These are phyloP conservation scores for Lepisosteus oculatus DNA, from an alignment of 2,113 vertebrate species.

Conservation along the genomic window DNA sequence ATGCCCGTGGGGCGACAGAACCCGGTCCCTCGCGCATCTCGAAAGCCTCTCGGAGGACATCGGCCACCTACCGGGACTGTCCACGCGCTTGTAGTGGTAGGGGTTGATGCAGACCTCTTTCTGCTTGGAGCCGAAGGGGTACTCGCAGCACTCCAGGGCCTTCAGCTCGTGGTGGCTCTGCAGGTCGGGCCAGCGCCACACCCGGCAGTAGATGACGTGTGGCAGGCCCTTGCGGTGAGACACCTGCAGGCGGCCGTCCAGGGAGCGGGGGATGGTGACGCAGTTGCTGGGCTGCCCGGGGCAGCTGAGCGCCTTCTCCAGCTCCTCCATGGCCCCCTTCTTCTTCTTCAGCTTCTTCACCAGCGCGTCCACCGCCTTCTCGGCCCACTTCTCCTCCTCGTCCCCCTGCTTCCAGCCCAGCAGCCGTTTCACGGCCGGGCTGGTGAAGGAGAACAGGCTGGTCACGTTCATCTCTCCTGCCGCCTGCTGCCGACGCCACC, in stretches of 20 bases:
- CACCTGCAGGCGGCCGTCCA: conserved; percentile 91
- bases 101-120: conserved; percentile 98
- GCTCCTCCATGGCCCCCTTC: conserved; percentile 96
- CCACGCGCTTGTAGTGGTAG: conserved; percentile 96
- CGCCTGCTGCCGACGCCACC: conserved; percentile 19
- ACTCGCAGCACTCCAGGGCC: conserved; percentile 94
- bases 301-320: conserved; percentile 90
- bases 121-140: conserved; percentile 94
- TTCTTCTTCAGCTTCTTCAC: conserved; percentile 98
- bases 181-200: conserved; percentile 97
- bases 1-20: too few relatives aligned
- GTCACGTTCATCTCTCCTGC: conserved; percentile 82
- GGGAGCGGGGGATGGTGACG: conserved; percentile 91
- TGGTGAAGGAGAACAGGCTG: conserved; percentile 97
- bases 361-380: conserved; percentile 92
- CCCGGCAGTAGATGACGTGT: conserved; percentile 90
- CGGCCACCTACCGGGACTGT: conserved; percentile 84
- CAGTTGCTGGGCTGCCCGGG: conserved; percentile 93
- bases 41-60: too few relatives aligned
- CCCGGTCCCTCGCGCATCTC: too few relatives aligned
- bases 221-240: conserved; percentile 93
- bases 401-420: conserved; percentile 97
- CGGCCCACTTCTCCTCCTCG: conserved; percentile 97
- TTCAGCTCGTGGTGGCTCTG: conserved; percentile 97
- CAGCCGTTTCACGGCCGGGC: conserved; percentile 92